Conservation (phyloP, 1,140 invertebrate species). For the Pseudomyrmex pallidus region DNA sequence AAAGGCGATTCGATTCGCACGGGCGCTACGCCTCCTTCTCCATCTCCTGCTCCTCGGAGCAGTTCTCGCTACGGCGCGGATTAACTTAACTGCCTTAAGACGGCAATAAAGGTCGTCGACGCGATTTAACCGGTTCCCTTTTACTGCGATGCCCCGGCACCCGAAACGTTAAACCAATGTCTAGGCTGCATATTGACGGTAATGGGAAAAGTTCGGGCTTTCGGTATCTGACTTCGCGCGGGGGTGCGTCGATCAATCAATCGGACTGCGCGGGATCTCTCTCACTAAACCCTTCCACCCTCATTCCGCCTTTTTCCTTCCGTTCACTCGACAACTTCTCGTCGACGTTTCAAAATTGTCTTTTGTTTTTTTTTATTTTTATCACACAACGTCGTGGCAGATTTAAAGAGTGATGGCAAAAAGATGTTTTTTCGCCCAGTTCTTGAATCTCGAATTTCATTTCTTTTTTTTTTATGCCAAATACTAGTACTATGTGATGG, state of each 20-base stretch:
- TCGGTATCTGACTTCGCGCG: conserved; percentile 76
- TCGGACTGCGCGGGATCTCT: conserved; percentile 63
- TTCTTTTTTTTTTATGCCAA: too few species aligned
- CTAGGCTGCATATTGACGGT: conserved; percentile 80
- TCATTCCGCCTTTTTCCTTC: conserved; percentile 38
- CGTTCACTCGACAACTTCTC: conserved; percentile 7
- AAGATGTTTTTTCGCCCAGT: too few species aligned
- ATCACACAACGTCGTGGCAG: too few species aligned
- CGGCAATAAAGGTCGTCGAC: conserved; percentile 82
- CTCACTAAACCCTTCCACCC: conserved; percentile 64
- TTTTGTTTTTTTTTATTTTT: conserved; percentile 10
- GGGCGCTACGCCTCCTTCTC: conserved; percentile 63
- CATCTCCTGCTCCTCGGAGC: conserved; percentile 52
- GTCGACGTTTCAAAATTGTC: conserved; percentile 30
- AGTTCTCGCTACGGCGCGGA: conserved; percentile 76
- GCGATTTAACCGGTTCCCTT: conserved; percentile 84
- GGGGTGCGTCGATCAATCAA: conserved; percentile 81
- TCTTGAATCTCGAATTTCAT: too few species aligned
- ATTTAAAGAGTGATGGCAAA: too few species aligned
- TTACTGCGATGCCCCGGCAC: conserved; percentile 70
- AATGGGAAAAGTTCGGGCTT: conserved; percentile 82
- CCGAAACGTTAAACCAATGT: conserved; percentile 69
- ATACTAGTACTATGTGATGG: too few species aligned
- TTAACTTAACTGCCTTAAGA: conserved; percentile 85
- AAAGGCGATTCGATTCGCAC: conserved; percentile 82